Evolutionary conservation across 2,888 invertebrate genomes (phyloP).

Genomic region (Escarpia spicata): DNA sequence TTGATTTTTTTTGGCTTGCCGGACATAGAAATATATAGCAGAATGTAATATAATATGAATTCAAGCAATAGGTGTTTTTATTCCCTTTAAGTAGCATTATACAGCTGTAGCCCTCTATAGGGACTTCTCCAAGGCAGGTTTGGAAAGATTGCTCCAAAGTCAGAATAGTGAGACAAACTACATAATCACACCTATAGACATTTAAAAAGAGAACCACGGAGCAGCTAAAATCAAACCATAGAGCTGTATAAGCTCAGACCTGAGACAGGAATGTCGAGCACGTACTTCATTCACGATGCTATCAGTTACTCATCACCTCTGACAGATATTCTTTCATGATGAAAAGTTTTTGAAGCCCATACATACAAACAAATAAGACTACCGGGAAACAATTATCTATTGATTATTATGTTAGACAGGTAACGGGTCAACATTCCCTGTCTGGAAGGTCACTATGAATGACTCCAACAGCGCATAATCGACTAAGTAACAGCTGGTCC

Average conservation of each 20-base stretch:
- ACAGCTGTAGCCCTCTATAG: too few relatives aligned
- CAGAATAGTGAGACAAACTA: too few relatives aligned
- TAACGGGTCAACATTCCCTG: neutral
- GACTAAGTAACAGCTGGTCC: neutral
- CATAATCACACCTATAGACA: too few relatives aligned
- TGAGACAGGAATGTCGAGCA: neutral
- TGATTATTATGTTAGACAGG: neutral
- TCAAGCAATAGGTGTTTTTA: too few relatives aligned
- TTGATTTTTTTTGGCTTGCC: too few relatives aligned
- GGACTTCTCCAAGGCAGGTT: too few relatives aligned
- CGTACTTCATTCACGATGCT: neutral
- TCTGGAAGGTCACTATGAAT: neutral
- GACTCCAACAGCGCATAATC: neutral
- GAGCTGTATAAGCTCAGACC: neutral
- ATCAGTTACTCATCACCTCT: neutral
- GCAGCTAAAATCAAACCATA: neutral
- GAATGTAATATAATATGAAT: too few relatives aligned
- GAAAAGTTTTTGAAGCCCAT: neutral
- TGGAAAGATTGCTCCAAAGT: too few relatives aligned
- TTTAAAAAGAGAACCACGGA: too few relatives aligned
- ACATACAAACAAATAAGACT: neutral
- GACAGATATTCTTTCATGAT: neutral
- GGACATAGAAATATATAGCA: too few relatives aligned
- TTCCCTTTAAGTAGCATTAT: too few relatives aligned
- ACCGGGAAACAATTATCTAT: neutral